Evolutionary conservation across 1,140 invertebrate species (phyloP), one percentile per base, ranked within the genome.

Genomic region (Thalassaphorura encarpata): DNA sequence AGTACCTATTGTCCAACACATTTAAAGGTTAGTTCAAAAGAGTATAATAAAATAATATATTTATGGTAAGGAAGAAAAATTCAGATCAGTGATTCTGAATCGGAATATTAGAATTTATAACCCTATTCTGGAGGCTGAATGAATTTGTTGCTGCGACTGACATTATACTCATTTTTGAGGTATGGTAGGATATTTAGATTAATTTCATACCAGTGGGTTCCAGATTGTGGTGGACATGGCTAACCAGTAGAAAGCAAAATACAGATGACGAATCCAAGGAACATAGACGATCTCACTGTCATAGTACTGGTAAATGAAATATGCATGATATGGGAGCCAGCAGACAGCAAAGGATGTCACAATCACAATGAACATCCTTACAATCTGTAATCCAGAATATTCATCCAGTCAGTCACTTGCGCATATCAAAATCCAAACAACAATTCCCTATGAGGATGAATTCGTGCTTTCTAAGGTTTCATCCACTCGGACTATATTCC

Each of bases 191-290:
- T n/a, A n/a, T n/a, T n/a, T n/a, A n/a, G n/a, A n/a, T n/a, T n/a
- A n/a, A n/a, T n/a, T n/a, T n/a, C 92, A 91, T 29, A 93, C 88
- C 42, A 92, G 80, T 0, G 89, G 88, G 72, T 93, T 92, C 51
- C 90, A 86, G 83, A 90, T 89, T 1, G 87, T 84, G 66, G 90
- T 91, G 1, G 85, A 83, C 89, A 93, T 93, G 2, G 89, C 89
- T 18, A 93, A 74, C 85, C 87, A 93, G 67, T 92, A 93, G 70
- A 92, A 90, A 5, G 79, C 78, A 11, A 93, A 72, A 70, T 84
- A 87, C 40, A 91, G 75, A 61, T 89, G 85, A 66, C 87, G 85
- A 0, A 88, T 80, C 66, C 87, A 85, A 52, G 77, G 78, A 54
- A 76, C 80, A 65, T 80, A 80, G 23, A 83, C 72, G 13, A 89